Evolutionary conservation across 2,888 invertebrate genomes (phyloP), one percentile per base, ranked within the genome.

Genomic region (Drosophila ustulata): DNA sequence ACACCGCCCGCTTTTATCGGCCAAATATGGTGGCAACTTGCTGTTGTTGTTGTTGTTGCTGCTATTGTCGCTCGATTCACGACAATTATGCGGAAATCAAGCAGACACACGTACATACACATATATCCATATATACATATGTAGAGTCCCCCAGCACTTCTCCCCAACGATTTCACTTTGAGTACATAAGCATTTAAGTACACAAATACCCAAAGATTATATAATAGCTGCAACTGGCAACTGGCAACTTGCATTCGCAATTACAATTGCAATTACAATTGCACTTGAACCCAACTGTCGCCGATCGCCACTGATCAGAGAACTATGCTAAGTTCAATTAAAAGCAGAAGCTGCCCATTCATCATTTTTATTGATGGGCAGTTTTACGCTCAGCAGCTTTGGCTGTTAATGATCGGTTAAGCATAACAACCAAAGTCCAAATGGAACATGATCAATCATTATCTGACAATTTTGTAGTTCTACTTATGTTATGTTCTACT

Each of bases 41-140:
- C 43, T 43, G 34, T 30, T 61, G 47, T 57, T 43, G 34, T 30
- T 61, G 47, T 57, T 63, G 55, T 9, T 51, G 45, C 25, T 57
- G 32, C 26, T 55, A 28, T 49, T 52, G 34, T 49, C 58, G 46
- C 30, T 66, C 39, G 43, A 69, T 56, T 67, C 58, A 74, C 45
- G 46, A 75, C 62, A 72, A 73, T 75, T 52, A 66, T 55, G 71
- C 78, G 75, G 76, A 78, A 76, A 46, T 47, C 32, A 52, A 47
- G 59, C 71, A 78, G 76, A 78, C 75, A 45, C 51, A 41, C 61
- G 45, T 23, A 62, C 32, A 37, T n/a, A 5, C n/a, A 37, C 2
- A 34, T 9, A 34, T 18, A 18, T 18, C 0, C 11, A 32, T 8
- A 34, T 9, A 34, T 9, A 3, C 3, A 11, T 62, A 71, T 66